Percentiles rank a stretch among this genome's conserved stretches.
phyloP scores from a whole-genome alignment of 2,888 invertebrate species.

The Volucella inflata region DNA sequence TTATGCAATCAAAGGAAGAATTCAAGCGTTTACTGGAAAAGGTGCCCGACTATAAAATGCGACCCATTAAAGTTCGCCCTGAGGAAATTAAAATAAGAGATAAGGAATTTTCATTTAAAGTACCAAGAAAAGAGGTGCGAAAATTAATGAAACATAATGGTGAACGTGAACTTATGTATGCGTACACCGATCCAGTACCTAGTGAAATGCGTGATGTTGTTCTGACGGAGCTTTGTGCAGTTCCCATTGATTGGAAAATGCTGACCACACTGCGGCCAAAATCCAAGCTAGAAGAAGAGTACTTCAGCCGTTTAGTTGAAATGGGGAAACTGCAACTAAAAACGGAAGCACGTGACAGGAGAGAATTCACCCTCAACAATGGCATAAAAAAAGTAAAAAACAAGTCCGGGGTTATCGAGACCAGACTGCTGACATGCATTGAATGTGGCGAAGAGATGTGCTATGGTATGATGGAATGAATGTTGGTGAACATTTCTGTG shows the following conservation, averaged over 20 bases:
- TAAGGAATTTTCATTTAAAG: constrained; percentile 89
- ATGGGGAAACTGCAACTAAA: constrained; percentile 91
- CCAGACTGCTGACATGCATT: constrained; percentile 89
- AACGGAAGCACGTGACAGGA: constrained; percentile 89
- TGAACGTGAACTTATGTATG: constrained; percentile 81
- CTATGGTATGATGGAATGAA: constrained; percentile 85
- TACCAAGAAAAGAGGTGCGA: constrained; percentile 89
- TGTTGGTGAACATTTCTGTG: constrained; percentile 70
- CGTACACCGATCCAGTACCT: constrained; percentile 90
- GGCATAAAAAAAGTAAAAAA: constrained; percentile 91
- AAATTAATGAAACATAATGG: constrained; percentile 82
- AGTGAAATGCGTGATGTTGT: constrained; percentile 88
- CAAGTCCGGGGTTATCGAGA: constrained; percentile 92
- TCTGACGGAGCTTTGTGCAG: constrained; percentile 89
- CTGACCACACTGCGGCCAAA: constrained; percentile 94
- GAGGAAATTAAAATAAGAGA: constrained; percentile 92
- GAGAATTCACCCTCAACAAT: constrained; percentile 87
- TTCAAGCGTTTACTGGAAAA: constrained; percentile 92
- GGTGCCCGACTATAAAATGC: constrained; percentile 95
- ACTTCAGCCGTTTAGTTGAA: constrained; percentile 93
- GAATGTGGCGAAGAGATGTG: constrained; percentile 95
- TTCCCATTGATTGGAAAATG: constrained; percentile 97
- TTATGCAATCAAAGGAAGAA: constrained; percentile 91
- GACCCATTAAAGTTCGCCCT: constrained; percentile 91
- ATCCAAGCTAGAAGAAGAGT: constrained; percentile 92